Evolutionary conservation across 2,888 invertebrate species (phyloP).

Genomic region (Hypolimnas misippus): DNA sequence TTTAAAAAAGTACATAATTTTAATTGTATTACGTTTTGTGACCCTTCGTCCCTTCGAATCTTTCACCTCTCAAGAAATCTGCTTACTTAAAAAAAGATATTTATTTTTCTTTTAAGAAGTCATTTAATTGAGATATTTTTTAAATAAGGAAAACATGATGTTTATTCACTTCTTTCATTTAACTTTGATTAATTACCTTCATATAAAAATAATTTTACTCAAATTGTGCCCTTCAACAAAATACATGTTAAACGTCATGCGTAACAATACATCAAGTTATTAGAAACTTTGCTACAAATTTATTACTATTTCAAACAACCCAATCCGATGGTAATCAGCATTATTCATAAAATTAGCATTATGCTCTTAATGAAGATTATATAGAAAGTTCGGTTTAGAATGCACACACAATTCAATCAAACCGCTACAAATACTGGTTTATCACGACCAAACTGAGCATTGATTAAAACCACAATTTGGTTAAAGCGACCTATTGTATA

Average conservation of each 20-base stretch:
- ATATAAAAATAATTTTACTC: too few species aligned
- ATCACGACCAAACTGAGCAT: slow-evolving; percentile 4
- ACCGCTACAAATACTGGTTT: slow-evolving; percentile 12
- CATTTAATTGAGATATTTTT: too few species aligned
- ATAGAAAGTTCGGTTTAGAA: not conserved
- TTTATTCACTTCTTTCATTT: too few species aligned
- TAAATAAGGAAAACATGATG: too few species aligned
- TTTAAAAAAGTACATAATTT: slow-evolving; percentile 13
- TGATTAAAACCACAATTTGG: slow-evolving; percentile 23
- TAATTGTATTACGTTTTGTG: slow-evolving; percentile 26
- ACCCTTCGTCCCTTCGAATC: slow-evolving; percentile 30
- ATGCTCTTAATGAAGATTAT: not conserved
- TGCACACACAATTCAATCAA: slow-evolving; percentile 7
- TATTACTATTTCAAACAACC: not conserved
- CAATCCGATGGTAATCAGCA: not conserved
- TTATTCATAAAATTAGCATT: not conserved
- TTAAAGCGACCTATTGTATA: not conserved
- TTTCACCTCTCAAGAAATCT: slow-evolving; percentile 32
- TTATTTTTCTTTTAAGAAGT: slow-evolving; percentile 28
- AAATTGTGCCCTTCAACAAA: too few species aligned
- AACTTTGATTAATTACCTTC: too few species aligned
- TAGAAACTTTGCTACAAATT: too few species aligned
- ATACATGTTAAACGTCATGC: too few species aligned
- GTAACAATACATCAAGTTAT: too few species aligned
- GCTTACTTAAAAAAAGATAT: slow-evolving; percentile 21